A percentile compares a stretch with the other conserved stretches of the same genome.
phyloP scores from a whole-genome alignment of 2,888 invertebrate genomes.

The Polietes domitor region DNA sequence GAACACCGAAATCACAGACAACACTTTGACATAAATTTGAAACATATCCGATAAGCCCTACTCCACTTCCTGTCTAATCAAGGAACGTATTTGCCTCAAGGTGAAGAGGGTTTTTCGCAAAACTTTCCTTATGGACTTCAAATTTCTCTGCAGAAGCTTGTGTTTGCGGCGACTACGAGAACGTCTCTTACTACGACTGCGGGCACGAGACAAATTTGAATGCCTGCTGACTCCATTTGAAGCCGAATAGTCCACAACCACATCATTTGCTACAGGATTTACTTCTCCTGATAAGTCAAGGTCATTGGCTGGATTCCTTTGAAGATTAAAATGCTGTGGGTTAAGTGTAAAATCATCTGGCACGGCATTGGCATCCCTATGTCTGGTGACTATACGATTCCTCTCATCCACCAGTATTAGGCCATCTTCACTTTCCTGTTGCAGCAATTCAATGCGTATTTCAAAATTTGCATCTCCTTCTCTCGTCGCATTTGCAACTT shows the following conservation, averaged over 20 bases:
- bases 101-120: conserved; percentile 9
- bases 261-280: neutral
- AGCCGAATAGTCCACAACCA: neutral
- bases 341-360: neutral
- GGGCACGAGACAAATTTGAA: neutral
- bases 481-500: conserved; percentile 33
- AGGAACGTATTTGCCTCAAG: conserved; percentile 15
- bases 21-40: no score
- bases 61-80: conserved; percentile 37
- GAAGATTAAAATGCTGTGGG: neutral
- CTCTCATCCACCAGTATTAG: neutral
- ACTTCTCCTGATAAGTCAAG: neutral
- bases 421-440: neutral
- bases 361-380: neutral
- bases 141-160: neutral
- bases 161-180: neutral
- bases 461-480: neutral
- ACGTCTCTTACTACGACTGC: neutral
- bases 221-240: neutral
- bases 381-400: neutral
- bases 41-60: no score
- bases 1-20: no score
- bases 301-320: no score
- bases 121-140: conserved; percentile 34
- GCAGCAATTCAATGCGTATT: neutral